Percentiles rank a stretch among this genome's conserved stretches.
Evolutionary conservation across 2,888 invertebrate genomes (phyloP).

Genomic region (Acanthosepion lycidas): DNA sequence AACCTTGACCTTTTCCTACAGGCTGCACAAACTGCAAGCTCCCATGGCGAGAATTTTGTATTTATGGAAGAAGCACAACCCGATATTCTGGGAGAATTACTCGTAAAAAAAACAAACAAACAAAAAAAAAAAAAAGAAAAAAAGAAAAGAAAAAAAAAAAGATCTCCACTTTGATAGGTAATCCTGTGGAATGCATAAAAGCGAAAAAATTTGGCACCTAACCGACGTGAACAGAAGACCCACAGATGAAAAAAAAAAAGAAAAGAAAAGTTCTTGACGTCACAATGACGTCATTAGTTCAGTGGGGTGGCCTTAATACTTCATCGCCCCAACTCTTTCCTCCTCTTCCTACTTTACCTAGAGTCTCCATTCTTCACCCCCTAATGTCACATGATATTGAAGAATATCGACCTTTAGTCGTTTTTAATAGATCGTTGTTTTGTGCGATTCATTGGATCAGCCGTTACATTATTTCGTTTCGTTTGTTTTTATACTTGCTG

Average conservation of each 20-base stretch:
- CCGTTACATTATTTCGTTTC: no score
- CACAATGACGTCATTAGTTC: constrained; percentile 10
- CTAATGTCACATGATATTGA: not conserved
- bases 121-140: not conserved
- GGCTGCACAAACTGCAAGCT: not conserved
- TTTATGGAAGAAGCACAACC: constrained; percentile 7
- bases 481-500: no score
- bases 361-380: not conserved
- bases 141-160: not conserved
- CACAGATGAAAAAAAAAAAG: not conserved
- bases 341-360: not conserved
- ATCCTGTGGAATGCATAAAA: not conserved
- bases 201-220: not conserved
- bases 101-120: not conserved
- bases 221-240: constrained; percentile 2
- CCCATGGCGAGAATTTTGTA: constrained; percentile 2
- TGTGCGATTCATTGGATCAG: no score
- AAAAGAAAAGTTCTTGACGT: not conserved
- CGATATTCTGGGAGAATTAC: constrained; percentile 4
- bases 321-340: not conserved
- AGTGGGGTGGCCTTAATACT: constrained; percentile 1
- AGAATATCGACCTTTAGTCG: not conserved
- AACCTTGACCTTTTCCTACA: not conserved
- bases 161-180: not conserved
- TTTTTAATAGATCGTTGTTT: not conserved